Conservation (phyloP, 2,888 invertebrate genomes). For the Rambutsinella grinnellia region DNA sequence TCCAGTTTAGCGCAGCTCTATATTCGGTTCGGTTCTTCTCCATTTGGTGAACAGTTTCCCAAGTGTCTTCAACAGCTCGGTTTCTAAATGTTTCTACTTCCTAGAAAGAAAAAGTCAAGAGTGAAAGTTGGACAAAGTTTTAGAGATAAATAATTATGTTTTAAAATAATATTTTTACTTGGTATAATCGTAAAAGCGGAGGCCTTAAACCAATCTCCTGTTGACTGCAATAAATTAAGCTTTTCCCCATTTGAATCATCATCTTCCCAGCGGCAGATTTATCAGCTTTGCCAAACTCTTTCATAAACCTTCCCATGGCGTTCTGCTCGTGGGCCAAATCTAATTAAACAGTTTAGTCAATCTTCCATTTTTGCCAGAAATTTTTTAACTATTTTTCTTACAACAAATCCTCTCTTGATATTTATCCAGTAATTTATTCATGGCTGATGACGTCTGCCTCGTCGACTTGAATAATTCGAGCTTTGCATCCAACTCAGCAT, state of each 20-base stretch:
- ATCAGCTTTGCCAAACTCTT: constrained; percentile 90
- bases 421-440: constrained; percentile 90
- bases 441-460: constrained; percentile 87
- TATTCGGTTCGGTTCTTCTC: constrained; percentile 96
- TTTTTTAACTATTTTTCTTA: constrained; percentile 68
- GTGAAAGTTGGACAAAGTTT: too few relatives aligned
- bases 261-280: constrained; percentile 87
- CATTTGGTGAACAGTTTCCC: constrained; percentile 91
- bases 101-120: constrained; percentile 58
- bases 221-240: constrained; percentile 90
- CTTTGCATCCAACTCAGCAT: constrained; percentile 96
- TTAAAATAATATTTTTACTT: constrained; percentile 71
- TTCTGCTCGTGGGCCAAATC: constrained; percentile 96
- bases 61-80: constrained; percentile 93
- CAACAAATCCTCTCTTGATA: constrained; percentile 94
- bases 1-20: constrained; percentile 95
- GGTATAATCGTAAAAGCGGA: constrained; percentile 89
- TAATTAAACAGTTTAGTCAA: constrained; percentile 66
- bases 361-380: constrained; percentile 47
- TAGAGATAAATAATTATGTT: neutral
- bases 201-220: constrained; percentile 89
- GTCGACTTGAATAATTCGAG: constrained; percentile 93
- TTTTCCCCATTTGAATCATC: constrained; percentile 87
- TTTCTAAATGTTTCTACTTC: constrained; percentile 96
- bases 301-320: constrained; percentile 92